A percentile compares a stretch with the other conserved stretches of the same genome.
Conservation (phyloP, 2,797 vertebrate species). For the Notolepis coatsorum region DNA sequence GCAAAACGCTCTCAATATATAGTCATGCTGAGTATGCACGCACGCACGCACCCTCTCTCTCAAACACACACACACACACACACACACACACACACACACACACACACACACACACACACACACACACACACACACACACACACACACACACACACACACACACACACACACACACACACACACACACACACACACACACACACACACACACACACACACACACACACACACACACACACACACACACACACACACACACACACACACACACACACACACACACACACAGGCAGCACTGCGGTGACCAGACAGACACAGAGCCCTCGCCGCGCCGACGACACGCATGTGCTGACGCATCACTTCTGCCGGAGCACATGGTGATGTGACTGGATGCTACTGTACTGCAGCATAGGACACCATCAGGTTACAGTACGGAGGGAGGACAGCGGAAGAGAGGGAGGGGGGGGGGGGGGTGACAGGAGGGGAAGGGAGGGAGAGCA, state of each 20-base stretch:
- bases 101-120: constrained; percentile 6
- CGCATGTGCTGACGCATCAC: not conserved
- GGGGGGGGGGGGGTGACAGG: not conserved
- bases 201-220: too few species aligned
- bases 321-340: constrained; percentile 13
- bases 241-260: too few species aligned
- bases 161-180: too few species aligned
- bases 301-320: not conserved
- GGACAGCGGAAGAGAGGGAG: not conserved
- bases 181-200: too few species aligned
- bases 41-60: constrained; percentile 21
- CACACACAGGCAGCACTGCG: constrained; percentile 30
- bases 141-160: constrained; percentile 22
- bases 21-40: not conserved
- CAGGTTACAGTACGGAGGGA: too few species aligned
- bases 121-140: constrained; percentile 23
- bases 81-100: not conserved
- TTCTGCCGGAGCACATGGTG: constrained; percentile 2
- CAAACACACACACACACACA: not conserved
- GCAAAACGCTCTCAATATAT: constrained; percentile 44
- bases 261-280: too few species aligned
- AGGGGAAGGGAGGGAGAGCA: constrained; percentile 4
- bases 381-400: not conserved
- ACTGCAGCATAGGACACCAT: not conserved
- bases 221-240: too few species aligned